Evolutionary conservation across 2,888 invertebrate genomes (phyloP).

Genomic region (Eupsilia transversa): DNA sequence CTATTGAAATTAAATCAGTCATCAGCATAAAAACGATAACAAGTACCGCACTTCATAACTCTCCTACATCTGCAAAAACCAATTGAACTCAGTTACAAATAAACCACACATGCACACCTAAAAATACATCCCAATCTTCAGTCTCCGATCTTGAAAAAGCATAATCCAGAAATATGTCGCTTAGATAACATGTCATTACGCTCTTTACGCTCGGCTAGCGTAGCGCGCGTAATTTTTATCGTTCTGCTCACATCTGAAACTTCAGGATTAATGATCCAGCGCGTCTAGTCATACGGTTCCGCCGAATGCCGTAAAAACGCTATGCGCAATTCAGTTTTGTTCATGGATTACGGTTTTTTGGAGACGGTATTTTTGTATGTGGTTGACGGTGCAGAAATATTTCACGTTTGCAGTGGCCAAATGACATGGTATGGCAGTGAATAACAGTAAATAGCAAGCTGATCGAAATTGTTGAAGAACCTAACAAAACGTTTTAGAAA

Average conservation of each 20-base stretch:
- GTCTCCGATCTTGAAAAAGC: slow-evolving; percentile 56
- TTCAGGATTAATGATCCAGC: slow-evolving; percentile 88
- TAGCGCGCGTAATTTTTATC: slow-evolving; percentile 86
- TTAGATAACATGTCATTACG: slow-evolving; percentile 66
- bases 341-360: slow-evolving; percentile 55
- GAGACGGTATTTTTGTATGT: slow-evolving; percentile 64
- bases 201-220: slow-evolving; percentile 72
- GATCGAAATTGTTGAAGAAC: background rate
- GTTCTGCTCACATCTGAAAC: slow-evolving; percentile 86
- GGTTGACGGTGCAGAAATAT: background rate
- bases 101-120: slow-evolving; percentile 4
- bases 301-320: slow-evolving; percentile 90
- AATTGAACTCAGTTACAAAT: background rate
- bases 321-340: slow-evolving; percentile 88
- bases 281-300: slow-evolving; percentile 90
- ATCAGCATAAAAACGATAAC: background rate
- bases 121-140: slow-evolving; percentile 48
- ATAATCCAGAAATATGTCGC: slow-evolving; percentile 61
- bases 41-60: background rate
- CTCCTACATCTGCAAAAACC: slow-evolving; percentile 1
- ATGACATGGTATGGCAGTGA: background rate
- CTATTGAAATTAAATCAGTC: too few relatives aligned
- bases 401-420: background rate
- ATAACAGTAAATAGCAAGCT: background rate
- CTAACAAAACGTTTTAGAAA: background rate